Percentiles rank a stretch among this genome's conserved stretches.
Conservation (phyloP, 2,797 vertebrate genomes). For the Silurus aristotelis region DNA sequence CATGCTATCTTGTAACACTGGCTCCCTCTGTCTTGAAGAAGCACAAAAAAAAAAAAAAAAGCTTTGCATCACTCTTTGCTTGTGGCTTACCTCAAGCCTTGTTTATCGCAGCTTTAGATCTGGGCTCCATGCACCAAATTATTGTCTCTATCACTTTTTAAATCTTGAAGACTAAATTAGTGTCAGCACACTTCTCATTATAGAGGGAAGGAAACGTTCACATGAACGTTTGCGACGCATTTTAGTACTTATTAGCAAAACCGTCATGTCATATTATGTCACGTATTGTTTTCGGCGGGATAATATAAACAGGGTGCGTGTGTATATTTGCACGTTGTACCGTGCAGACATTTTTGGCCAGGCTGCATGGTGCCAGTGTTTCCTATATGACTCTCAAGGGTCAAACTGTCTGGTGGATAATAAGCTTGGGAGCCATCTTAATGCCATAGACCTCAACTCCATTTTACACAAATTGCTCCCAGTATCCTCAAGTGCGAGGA, state of each 20-base stretch:
- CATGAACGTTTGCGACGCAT: background rate
- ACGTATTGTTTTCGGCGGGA: background rate
- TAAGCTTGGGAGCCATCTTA: constrained; percentile 74
- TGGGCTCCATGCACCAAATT: constrained; percentile 60
- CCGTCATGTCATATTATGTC: background rate
- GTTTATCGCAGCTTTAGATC: constrained; percentile 58
- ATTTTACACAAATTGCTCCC: constrained; percentile 2
- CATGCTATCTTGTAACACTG: constrained; percentile 65
- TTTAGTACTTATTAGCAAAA: constrained; percentile 10
- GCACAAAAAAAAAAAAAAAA: constrained; percentile 72
- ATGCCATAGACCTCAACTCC: constrained; percentile 64
- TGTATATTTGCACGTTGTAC: constrained; percentile 6
- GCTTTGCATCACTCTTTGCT: constrained; percentile 63
- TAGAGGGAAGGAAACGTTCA: constrained; percentile 10
- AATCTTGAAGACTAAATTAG: constrained; percentile 66
- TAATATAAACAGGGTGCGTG: background rate
- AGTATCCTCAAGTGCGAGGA: constrained; percentile 22
- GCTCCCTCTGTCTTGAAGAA: constrained; percentile 64
- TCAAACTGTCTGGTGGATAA: constrained; percentile 76
- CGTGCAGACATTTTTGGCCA: constrained; percentile 13
- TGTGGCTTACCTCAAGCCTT: constrained; percentile 72
- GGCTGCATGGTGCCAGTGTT: constrained; percentile 36
- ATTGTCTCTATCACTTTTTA: constrained; percentile 66
- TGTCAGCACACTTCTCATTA: constrained; percentile 60
- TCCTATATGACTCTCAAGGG: constrained; percentile 68